Base-by-base conservation (phyloP, 2,113 vertebrate species). In the Corythaeola cristata region DNA sequence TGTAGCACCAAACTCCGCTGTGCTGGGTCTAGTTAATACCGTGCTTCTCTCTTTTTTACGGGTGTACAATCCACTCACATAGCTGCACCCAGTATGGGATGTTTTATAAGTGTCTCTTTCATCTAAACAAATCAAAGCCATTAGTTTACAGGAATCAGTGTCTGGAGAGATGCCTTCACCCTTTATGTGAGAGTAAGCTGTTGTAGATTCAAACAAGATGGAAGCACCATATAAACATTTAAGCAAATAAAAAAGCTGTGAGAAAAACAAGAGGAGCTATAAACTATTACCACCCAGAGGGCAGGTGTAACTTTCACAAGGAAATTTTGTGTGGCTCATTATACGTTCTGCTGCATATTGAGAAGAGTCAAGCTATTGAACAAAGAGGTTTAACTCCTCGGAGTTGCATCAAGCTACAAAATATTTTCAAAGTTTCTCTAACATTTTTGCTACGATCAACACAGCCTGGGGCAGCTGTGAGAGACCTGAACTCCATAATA, bases 51-150 rank as follows among this genome's bases (percentile, higher is more conserved):
- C 62, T 53, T 47, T 83, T 94, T 62, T 81, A 44, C 0, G 26
- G 69, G 83, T 88, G 83, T 93, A 75, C 83, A 81, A 81, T 87
- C 96, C 95, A 91, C 93, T 93, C 93, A 92, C 90, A 60, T 44
- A 66, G 58, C 67, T 64, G 90, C 72, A 94, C 69, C 80, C 92
- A 64, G 39, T 72, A 96, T 26, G 90, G 90, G 92, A 94, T 86
- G 86, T 41, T 81, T 93, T 90, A 87, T 75, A 74, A 86, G 60
- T 88, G 72, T 73, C 66, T 89, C 95, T 97, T 96, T 96, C 95
- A 96, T 96, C 90, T 94, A 30, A 95, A 94, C 71, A 76, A 93
- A 94, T 95, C 92, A 97, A 96, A 97, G 95, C 68, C 92, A 92
- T 92, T 93, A 95, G 90, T 94, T 91, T 49, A 78, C 73, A 92